A percentile compares a stretch with the other conserved stretches of the same genome.
phyloP scores from a whole-genome alignment of 2,888 invertebrate species.

The Eupithecia exiguata region DNA sequence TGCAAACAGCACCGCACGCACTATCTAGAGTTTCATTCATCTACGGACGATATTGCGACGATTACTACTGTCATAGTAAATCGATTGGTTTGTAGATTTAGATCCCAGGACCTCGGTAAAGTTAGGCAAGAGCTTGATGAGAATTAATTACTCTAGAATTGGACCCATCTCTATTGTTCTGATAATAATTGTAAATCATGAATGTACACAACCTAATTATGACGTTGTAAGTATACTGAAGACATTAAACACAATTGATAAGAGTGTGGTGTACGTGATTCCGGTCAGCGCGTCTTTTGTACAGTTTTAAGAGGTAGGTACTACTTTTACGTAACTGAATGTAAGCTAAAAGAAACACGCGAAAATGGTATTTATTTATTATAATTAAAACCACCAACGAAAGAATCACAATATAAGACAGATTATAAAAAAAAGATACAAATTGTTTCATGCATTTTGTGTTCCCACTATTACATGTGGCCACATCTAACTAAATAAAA shows the following conservation, averaged over 20 bases:
- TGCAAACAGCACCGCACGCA: too few relatives aligned
- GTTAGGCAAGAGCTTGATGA: neutral
- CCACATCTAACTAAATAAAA: too few relatives aligned
- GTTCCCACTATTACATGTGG: too few relatives aligned
- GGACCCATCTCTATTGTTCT: slow-evolving; percentile 10
- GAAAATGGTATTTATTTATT: too few relatives aligned
- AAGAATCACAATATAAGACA: too few relatives aligned
- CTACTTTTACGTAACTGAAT: neutral
- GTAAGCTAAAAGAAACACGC: neutral
- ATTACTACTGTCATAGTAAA: too few relatives aligned
- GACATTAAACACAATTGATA: slow-evolving; percentile 62
- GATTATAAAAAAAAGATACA: too few relatives aligned
- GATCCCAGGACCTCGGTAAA: neutral
- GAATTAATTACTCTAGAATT: slow-evolving; percentile 5
- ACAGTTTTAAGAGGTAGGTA: neutral
- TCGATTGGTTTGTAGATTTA: too few relatives aligned
- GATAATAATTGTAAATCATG: slow-evolving; percentile 18
- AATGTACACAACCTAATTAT: slow-evolving; percentile 29
- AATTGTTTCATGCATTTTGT: too few relatives aligned
- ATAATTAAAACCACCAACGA: too few relatives aligned
- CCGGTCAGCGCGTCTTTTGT: slow-evolving; percentile 36
- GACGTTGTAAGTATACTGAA: slow-evolving; percentile 39
- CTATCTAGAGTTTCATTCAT: too few relatives aligned
- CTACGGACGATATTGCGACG: too few relatives aligned
- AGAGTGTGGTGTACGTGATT: slow-evolving; percentile 74